Percentiles rank a stretch among this genome's conserved stretches.
phyloP scores from a whole-genome alignment of 1,140 invertebrate species.

The Ridgeia piscesae region DNA sequence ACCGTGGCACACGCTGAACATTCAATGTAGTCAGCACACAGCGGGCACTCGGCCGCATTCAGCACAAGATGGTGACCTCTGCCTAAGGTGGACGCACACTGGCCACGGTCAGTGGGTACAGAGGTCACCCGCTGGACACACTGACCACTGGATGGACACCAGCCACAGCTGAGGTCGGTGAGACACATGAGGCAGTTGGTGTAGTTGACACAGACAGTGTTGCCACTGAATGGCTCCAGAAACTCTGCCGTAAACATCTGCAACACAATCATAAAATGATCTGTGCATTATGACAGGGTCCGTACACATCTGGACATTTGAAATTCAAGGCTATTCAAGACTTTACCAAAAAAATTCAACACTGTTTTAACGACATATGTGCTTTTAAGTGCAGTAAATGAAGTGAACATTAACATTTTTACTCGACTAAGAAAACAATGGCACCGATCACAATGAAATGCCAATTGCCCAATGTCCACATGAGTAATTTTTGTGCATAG shows the following conservation, averaged over 20 bases:
- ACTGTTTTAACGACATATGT: no score
- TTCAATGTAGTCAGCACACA: constrained; percentile 72
- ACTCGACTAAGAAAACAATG: no score
- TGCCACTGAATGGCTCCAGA: constrained; percentile 73
- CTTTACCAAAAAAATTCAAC: no score
- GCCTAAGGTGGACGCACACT: constrained; percentile 43
- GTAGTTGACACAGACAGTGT: constrained; percentile 76
- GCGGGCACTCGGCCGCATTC: constrained; percentile 77
- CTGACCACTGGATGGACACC: constrained; percentile 68
- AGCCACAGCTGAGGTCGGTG: constrained; percentile 84
- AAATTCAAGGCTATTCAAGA: no score
- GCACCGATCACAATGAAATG: no score
- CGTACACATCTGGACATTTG: no score
- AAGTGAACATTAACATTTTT: no score
- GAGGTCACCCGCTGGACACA: constrained; percentile 42
- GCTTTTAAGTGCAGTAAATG: no score
- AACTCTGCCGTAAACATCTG: constrained; percentile 84
- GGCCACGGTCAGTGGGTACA: not conserved
- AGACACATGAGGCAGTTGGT: constrained; percentile 84
- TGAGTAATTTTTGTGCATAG: no score
- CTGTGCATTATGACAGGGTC: no score
- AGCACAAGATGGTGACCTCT: constrained; percentile 75
- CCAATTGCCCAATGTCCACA: no score
- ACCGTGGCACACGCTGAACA: constrained; percentile 38
- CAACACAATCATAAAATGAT: not conserved